Evolutionary conservation across 2,113 vertebrate genomes (phyloP), one percentile per base, ranked within the genome.

Genomic region (Psammodynastes pulverulentus): DNA sequence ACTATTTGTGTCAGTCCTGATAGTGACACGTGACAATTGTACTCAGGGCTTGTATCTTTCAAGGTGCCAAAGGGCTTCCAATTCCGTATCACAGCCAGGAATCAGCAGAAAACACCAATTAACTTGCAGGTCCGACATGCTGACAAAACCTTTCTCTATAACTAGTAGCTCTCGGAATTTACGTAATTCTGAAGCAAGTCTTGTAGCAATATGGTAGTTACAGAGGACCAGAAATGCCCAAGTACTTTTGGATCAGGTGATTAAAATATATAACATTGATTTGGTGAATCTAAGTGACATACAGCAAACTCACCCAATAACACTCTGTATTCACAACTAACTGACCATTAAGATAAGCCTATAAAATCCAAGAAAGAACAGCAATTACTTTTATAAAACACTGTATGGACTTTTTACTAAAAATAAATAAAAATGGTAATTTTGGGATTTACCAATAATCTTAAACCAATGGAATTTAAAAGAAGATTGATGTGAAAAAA

Each of bases 31-130:
- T 97, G 97, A 98, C 97, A 97, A 97, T 97, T 97, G 97, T 97
- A 98, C 98, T 97, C 97, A 97, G 95, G 96, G 97, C 96, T 96
- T 96, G 96, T 96, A 96, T 97, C 97, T 97, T 97, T 96, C 96
- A 96, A 96, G 97, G 97, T 97, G 97, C 95, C 97, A 97, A 98
- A 98, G 96, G 96, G 96, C 96, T 98, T 97, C 97, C 96, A 98
- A 98, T 98, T 98, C 97, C 96, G 97, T 97, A 98, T 98, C 97
- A 97, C 97, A 98, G 97, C 95, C 97, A 98, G 97, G 97, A 97
- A 95, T 97, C 95, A 95, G 94, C 94, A 98, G 97, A 98, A 98
- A 97, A 98, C 96, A 97, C 96, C 97, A 98, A 97, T 98, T 97
- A 98, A 97, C 96, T 98, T 96, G 95, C 97, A 98, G 97, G 97